phyloP scores from a whole-genome alignment of 1,140 invertebrate species.

The Pararge aegeria region DNA sequence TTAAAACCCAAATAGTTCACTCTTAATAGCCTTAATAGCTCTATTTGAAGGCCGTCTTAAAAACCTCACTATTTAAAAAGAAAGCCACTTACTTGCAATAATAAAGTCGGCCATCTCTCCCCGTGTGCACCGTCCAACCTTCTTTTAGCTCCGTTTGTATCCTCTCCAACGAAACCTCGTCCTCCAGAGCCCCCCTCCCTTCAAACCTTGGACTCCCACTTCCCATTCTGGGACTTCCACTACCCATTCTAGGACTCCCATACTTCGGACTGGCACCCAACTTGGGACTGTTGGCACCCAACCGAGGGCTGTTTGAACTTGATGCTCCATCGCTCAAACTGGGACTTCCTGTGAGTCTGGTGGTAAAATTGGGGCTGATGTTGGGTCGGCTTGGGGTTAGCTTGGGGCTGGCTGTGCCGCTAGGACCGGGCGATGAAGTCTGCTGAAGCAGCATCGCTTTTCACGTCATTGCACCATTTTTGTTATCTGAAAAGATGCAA shows the following conservation, averaged over 20 bases:
- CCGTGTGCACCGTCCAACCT: conserved; percentile 87
- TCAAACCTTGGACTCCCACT: conserved; percentile 47
- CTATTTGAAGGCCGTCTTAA: too few relatives aligned
- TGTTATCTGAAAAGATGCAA: conserved; percentile 48
- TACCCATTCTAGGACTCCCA: conserved; percentile 52
- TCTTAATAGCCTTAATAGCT: too few relatives aligned
- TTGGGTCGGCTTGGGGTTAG: conserved; percentile 47
- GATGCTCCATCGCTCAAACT: conserved; percentile 56
- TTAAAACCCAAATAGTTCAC: too few relatives aligned
- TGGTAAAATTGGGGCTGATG: conserved; percentile 50
- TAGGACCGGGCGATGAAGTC: conserved; percentile 68
- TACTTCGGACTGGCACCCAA: conserved; percentile 55
- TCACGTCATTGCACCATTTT: conserved; percentile 67
- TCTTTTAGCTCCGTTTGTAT: conserved; percentile 80
- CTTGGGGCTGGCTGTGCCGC: conserved; percentile 69
- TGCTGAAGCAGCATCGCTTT: conserved; percentile 73
- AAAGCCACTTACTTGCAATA: conserved; percentile 88
- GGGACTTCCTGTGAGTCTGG: conserved; percentile 52
- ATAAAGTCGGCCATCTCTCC: conserved; percentile 86
- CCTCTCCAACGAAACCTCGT: conserved; percentile 73
- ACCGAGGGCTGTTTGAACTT: conserved; percentile 49
- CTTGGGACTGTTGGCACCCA: conserved; percentile 51
- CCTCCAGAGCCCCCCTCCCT: conserved; percentile 46
- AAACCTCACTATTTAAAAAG: too few relatives aligned
- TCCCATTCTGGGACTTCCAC: conserved; percentile 52